Percentiles rank a stretch among this genome's conserved stretches.
Conservation (phyloP, 64 coral and sea anemone genomes). For the Porites australiensis region DNA sequence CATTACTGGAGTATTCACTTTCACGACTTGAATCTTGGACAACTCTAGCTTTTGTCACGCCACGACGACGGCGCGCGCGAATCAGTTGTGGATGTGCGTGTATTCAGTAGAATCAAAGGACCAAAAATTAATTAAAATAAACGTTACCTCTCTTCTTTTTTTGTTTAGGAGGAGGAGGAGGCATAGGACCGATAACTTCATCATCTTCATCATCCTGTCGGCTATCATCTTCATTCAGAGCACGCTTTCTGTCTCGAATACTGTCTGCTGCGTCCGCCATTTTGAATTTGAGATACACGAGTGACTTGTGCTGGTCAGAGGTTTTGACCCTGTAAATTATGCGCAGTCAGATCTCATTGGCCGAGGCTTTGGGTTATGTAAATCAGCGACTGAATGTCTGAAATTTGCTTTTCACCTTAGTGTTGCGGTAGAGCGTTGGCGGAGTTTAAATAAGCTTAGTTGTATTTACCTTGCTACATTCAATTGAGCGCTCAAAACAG, state of each 20-base stretch:
- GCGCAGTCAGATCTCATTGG: not conserved
- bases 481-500: not conserved
- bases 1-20: too few species aligned
- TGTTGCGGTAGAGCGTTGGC: too few species aligned
- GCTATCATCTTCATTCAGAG: not conserved
- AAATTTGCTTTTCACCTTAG: too few species aligned
- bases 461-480: not conserved
- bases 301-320: slow-evolving; percentile 1
- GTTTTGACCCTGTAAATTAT: not conserved
- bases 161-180: slow-evolving; percentile 70
- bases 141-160: slow-evolving; percentile 90
- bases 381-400: too few species aligned
- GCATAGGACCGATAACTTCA: slow-evolving; percentile 91
- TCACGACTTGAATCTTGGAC: too few species aligned
- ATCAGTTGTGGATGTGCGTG: too few species aligned
- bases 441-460: too few species aligned
- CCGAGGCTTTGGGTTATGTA: not conserved
- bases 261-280: slow-evolving; percentile 74
- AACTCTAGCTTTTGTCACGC: too few species aligned
- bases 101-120: too few species aligned
- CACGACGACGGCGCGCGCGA: too few species aligned
- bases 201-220: slow-evolving; percentile 73
- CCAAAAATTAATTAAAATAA: too few species aligned
- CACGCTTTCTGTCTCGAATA: slow-evolving; percentile 35
- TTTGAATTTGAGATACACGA: not conserved